These are phyloP conservation scores for Teleiodes luculella DNA, from an alignment of 2,888 invertebrate species.

Conservation along the genomic window DNA sequence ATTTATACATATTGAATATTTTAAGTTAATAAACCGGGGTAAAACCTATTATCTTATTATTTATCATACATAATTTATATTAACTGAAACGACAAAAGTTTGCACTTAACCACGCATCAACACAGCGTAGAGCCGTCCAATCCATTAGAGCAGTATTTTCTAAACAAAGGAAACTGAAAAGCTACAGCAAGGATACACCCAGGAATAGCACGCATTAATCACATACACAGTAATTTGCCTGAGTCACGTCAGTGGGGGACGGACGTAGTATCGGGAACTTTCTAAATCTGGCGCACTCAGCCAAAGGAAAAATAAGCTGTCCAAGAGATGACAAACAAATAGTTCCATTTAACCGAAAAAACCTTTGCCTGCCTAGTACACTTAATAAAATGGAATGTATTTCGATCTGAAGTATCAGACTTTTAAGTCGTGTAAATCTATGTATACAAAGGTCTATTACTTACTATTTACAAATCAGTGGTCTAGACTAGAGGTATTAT, in stretches of 20 bases:
- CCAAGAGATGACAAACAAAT: conserved; percentile 15
- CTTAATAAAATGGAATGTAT: too few species aligned
- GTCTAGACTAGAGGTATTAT: too few species aligned
- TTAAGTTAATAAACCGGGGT: too few species aligned
- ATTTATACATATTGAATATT: too few species aligned
- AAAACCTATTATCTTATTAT: too few species aligned
- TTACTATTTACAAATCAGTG: too few species aligned
- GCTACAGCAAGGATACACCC: conserved; percentile 42
- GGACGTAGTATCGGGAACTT: conserved; percentile 59
- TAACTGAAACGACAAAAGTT: neutral
- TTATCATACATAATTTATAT: neutral
- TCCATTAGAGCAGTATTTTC: conserved; percentile 28
- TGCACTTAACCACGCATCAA: conserved; percentile 4
- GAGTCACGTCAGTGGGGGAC: conserved; percentile 69
- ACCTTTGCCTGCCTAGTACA: neutral
- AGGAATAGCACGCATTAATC: conserved; percentile 73
- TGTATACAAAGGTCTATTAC: too few species aligned
- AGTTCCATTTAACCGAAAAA: neutral
- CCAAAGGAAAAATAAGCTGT: conserved; percentile 52
- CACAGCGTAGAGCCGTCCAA: conserved; percentile 11
- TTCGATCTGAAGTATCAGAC: too few species aligned
- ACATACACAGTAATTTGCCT: conserved; percentile 71
- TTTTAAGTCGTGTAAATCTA: too few species aligned
- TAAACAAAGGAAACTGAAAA: conserved; percentile 55
- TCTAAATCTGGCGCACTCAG: conserved; percentile 67